Base-by-base conservation (phyloP, 1,140 invertebrate genomes). In the Caligus rogercresseyi region DNA sequence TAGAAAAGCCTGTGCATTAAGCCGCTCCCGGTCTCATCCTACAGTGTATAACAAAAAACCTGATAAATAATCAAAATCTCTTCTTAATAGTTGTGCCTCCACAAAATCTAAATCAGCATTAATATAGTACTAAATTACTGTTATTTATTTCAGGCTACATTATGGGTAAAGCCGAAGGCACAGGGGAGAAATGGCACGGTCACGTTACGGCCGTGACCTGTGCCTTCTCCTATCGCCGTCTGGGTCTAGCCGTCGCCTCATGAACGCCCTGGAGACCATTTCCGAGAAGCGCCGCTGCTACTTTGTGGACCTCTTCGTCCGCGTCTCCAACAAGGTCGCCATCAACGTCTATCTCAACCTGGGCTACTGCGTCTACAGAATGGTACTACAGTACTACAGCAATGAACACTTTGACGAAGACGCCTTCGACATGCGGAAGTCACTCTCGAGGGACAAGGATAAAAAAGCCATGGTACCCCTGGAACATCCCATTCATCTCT, bases 361-460 rank as follows among this genome's bases (percentile, higher is more conserved):
- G 51, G 94, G 92, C n/a, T 98, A 98, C 72, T 89, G 90, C 66
- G 87, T 98, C 0, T 98, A 97, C 73, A 76, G 94, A 65, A 87
- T 87, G 52, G 91, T 98, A 55, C 75, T 98, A 56, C 92, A 97
- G 75, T 98, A 98, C 78, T 98, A 98, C 73, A 91, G 87, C 53
- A 90, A 90, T 26, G 87, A 92, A 75, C 87, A 88, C 23, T 7
- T 43, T 7, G 93, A 97, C 77, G 94, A 98, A 83, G 89, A 98
- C 81, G 95, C 93, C 65, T 98, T 88, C 81, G 93, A 98, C 80
- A 98, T 98, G 94, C 80, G 94, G 70, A 98, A 98, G 80, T 92
- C 93, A 0, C 77, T 96, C 68, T 90, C 91, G 1, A 79, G 87
- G 75, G 94, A 98, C 76, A 78, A 85, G 0, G 81, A 88, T 66